These are phyloP conservation scores for Nesometra sesokonis DNA, from an alignment of 35 echinoderm and acorn worm genomes.

Conservation along the genomic window DNA sequence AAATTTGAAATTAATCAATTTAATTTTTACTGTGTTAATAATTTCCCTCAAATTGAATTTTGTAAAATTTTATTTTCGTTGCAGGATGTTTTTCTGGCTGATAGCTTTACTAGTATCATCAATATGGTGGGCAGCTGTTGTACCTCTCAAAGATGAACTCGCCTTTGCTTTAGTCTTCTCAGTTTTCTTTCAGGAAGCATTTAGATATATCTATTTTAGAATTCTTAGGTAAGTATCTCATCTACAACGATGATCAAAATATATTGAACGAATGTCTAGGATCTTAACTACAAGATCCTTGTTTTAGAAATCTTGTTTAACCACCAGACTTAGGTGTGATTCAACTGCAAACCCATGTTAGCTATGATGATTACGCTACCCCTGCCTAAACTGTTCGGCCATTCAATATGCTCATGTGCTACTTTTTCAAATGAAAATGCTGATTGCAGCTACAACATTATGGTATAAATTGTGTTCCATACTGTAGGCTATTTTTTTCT, in stretches of 20 bases:
- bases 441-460: too few species aligned
- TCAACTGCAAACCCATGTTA: background rate
- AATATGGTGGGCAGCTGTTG: conserved; percentile 48
- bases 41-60: background rate
- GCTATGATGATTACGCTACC: too few species aligned
- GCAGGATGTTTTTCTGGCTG: conserved; percentile 99
- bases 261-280: background rate
- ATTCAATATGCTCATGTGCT: too few species aligned
- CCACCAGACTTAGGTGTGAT: too few species aligned
- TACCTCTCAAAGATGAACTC: conserved; percentile 37
- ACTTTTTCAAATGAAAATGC: too few species aligned
- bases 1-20: too few species aligned
- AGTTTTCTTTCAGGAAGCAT: conserved; percentile 78
- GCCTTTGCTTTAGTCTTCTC: conserved; percentile 90
- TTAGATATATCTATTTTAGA: conserved; percentile 61
- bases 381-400: too few species aligned
- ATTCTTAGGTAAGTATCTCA: conserved; percentile 70
- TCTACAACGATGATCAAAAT: too few species aligned
- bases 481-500: too few species aligned
- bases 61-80: background rate
- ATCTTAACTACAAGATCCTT: background rate
- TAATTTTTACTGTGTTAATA: too few species aligned
- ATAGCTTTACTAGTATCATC: conserved; percentile 68
- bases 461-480: too few species aligned
- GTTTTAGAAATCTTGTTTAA: background rate